phyloP scores from a whole-genome alignment of 2,797 vertebrate species.

The Hypotaenidia okinawae region DNA sequence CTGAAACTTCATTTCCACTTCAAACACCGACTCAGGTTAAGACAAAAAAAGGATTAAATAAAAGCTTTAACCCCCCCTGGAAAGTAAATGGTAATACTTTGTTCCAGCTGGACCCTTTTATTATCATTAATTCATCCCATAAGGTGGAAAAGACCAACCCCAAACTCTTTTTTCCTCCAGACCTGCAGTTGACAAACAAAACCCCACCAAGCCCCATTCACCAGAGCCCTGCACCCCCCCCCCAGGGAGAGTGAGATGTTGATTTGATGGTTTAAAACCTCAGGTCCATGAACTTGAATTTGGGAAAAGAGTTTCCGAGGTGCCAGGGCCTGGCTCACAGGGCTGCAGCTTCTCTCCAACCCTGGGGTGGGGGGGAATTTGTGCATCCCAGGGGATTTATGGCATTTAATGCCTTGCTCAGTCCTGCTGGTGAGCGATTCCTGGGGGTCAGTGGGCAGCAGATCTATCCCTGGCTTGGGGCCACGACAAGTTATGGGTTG shows the following conservation, averaged over 20 bases:
- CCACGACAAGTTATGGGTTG: neutral
- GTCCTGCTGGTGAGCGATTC: neutral
- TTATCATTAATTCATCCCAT: neutral
- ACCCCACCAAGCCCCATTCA: accelerated
- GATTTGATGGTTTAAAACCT: neutral
- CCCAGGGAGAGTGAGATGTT: neutral
- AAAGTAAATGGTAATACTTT: neutral
- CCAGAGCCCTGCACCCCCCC: neutral
- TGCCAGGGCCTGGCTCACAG: neutral
- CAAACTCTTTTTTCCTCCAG: neutral
- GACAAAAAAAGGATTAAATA: neutral
- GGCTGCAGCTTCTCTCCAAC: neutral
- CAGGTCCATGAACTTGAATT: neutral
- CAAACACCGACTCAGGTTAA: neutral
- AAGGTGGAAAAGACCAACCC: neutral
- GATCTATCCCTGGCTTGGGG: neutral
- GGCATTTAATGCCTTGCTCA: neutral
- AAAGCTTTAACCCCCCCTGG: neutral
- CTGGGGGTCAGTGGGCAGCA: neutral
- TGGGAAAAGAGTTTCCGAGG: accelerated
- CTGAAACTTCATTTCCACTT: neutral
- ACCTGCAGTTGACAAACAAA: neutral
- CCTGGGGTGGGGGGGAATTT: accelerated
- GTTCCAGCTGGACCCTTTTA: neutral
- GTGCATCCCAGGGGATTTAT: neutral